Percentiles rank a stretch among this genome's conserved stretches.
These are phyloP conservation scores for Chondrilla cf. caribensis DNA, from an alignment of 37 sponge, comb jelly and placozoan species.

Conservation along the genomic window DNA sequence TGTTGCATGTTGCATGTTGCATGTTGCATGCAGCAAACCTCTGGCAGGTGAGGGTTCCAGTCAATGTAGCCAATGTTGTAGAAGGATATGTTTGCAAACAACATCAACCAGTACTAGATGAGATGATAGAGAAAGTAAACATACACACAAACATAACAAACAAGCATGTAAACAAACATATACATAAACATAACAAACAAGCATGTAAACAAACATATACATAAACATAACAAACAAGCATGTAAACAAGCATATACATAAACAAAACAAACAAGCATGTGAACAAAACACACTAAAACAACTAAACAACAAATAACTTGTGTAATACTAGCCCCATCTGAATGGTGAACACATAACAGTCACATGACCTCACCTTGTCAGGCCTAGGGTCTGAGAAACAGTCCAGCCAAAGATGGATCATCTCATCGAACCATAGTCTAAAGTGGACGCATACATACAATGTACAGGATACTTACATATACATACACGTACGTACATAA, in stretches of 20 bases:
- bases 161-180: too few relatives aligned
- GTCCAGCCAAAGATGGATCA: constrained; percentile 66
- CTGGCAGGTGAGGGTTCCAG: constrained; percentile 88
- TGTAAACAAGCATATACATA: too few relatives aligned
- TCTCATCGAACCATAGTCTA: constrained; percentile 90
- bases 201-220: too few relatives aligned
- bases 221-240: too few relatives aligned
- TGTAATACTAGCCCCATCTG: too few relatives aligned
- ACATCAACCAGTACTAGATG: constrained; percentile 52
- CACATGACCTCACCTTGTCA: background rate
- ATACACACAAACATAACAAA: background rate
- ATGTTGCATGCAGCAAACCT: constrained; percentile 38
- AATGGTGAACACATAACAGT: too few relatives aligned
- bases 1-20: background rate
- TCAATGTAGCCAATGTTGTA: constrained; percentile 75
- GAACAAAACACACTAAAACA: too few relatives aligned
- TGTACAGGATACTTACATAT: background rate
- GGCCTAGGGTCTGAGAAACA: constrained; percentile 9
- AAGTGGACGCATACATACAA: background rate
- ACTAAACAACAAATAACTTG: too few relatives aligned
- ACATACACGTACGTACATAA: too few relatives aligned
- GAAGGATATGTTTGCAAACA: constrained; percentile 74
- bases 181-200: too few relatives aligned
- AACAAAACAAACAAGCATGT: too few relatives aligned
- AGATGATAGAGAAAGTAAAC: constrained; percentile 12